Evolutionary conservation across 2,888 invertebrate genomes (phyloP), one percentile per base, ranked within the genome.

Genomic region (Megaustenia siamemsis): DNA sequence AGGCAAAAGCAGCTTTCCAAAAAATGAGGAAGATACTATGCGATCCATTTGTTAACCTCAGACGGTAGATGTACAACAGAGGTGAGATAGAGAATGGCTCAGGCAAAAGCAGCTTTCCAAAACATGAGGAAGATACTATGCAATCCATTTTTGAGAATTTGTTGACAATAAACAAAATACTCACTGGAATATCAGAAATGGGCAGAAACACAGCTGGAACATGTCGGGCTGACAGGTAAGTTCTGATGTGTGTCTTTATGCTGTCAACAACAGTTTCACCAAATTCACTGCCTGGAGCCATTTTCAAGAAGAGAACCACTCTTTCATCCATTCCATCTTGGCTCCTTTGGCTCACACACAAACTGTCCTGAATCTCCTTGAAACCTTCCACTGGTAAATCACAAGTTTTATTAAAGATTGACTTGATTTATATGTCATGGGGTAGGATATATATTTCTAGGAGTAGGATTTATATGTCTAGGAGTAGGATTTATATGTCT

Each of bases 251-350:
- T 3, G 90, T 89, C 86, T 93, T 94, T 12, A 95, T 89, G 43
- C 90, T 91, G 60, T 89, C 89, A 1, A 93, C 92, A 15, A 95
- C 90, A 2, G 94, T 94, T 18, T 93, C 90, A 28, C 90, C 93
- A 82, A 95, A 93, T 24, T 89, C 88, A 40, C 87, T 87, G 28
- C 91, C 93, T 6, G 91, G 89, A 8, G 91, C 91, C 92, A 95
- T 93, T 92, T 95, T 95, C 71, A 95, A 88, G 90, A 95, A 95
- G 60, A 95, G 92, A 3, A 95, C 90, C 10, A 95, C 95, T 68
- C 95, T 91, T 91, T 95, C 95, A 86, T 95, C 95, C 21, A 92
- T 92, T 43, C 92, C 93, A 82, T 93, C 92, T 5, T 88, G 89
- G 88, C 94, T 94, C 40, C 92, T 89, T 91, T 95, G 95, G 8